These are phyloP conservation scores for Nothoprocta pentlandii DNA, from an alignment of 2,113 vertebrate species.

Conservation along the genomic window DNA sequence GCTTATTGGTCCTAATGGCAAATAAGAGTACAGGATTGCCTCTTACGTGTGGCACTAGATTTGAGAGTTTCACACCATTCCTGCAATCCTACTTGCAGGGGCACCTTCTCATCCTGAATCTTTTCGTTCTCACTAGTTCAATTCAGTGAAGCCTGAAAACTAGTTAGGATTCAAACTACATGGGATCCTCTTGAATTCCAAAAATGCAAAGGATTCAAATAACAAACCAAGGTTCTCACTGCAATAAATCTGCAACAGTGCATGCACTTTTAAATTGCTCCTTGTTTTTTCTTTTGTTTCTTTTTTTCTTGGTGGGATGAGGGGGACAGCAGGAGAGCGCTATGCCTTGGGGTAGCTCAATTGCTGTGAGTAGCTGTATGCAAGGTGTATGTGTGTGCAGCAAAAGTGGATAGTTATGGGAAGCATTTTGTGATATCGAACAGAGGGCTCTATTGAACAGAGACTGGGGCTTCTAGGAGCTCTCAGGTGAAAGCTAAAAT, in stretches of 20 bases:
- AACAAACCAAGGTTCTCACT: not conserved
- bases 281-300: not conserved
- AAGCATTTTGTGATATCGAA: not conserved
- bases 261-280: not conserved
- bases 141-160: not conserved
- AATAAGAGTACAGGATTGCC: fast-evolving
- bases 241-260: not conserved
- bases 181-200: not conserved
- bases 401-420: not conserved
- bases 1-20: not conserved
- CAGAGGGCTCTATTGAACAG: not conserved
- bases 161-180: not conserved
- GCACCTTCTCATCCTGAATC: not conserved
- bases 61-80: not conserved
- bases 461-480: not conserved
- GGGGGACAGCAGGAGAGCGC: not conserved
- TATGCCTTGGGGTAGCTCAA: not conserved
- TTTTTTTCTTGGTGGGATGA: not conserved
- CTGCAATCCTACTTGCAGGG: not conserved
- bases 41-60: not conserved
- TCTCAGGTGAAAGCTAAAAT: not conserved
- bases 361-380: not conserved
- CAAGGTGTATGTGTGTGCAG: not conserved
- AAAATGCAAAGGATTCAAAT: not conserved
- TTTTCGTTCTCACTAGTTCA: not conserved